phyloP scores from a whole-genome alignment of 2,888 invertebrate species.

The Pyrochroa serraticornis region DNA sequence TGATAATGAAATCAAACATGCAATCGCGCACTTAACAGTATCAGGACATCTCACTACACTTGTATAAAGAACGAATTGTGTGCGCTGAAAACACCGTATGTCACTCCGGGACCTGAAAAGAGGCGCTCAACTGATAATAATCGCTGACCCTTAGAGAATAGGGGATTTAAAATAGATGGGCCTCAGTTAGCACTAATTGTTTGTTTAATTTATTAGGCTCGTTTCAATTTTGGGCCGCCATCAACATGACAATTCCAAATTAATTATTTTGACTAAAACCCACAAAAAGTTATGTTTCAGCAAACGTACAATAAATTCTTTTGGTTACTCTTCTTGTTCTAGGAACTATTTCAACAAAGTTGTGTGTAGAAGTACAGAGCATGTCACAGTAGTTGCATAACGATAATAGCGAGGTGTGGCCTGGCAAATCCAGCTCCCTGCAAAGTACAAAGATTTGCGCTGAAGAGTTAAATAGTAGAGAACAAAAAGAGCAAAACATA shows the following conservation, averaged over 20 bases:
- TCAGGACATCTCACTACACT: slow-evolving; percentile 20
- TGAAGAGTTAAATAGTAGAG: slow-evolving; percentile 38
- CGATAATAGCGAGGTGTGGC: too few relatives aligned
- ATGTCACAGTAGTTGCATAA: too few relatives aligned
- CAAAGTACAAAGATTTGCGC: slow-evolving; percentile 29
- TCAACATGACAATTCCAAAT: neutral
- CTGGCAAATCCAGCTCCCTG: too few relatives aligned
- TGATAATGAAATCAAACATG: slow-evolving; percentile 10
- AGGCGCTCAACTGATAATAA: slow-evolving; percentile 41
- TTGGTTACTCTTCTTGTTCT: too few relatives aligned
- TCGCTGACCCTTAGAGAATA: slow-evolving; percentile 29
- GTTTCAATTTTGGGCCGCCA: neutral
- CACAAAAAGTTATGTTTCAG: neutral
- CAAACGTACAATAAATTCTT: too few relatives aligned
- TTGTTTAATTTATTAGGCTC: slow-evolving; percentile 26
- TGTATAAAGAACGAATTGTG: slow-evolving; percentile 12
- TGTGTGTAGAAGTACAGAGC: too few relatives aligned
- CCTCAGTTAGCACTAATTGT: slow-evolving; percentile 28
- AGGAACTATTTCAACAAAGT: too few relatives aligned
- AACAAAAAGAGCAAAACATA: slow-evolving; percentile 46
- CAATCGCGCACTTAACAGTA: slow-evolving; percentile 10
- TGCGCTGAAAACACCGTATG: slow-evolving; percentile 37
- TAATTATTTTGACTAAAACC: neutral
- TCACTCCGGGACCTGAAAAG: slow-evolving; percentile 39
- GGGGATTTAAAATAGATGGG: slow-evolving; percentile 29